Conservation (phyloP, 2,113 vertebrate genomes). For the Hippopotamus amphibius region DNA sequence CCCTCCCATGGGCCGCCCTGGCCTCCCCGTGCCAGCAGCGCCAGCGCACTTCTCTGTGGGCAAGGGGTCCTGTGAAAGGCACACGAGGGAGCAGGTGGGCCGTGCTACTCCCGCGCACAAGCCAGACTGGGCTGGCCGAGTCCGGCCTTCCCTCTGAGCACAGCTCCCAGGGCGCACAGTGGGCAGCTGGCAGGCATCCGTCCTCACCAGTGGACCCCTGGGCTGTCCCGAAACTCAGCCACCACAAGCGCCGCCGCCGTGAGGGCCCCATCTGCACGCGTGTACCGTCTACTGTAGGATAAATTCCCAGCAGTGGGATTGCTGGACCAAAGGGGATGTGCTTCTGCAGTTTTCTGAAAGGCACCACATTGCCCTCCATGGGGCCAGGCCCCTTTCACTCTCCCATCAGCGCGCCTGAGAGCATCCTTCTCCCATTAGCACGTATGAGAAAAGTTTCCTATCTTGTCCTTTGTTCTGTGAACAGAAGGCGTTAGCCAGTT, state of each 20-base stretch:
- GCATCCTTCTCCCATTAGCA: neutral
- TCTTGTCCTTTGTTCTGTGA: neutral
- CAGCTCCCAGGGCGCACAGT: fast-evolving
- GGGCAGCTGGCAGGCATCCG: no score
- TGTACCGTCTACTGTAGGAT: neutral
- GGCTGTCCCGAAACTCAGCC: neutral
- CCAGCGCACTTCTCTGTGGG: neutral
- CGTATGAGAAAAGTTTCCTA: neutral
- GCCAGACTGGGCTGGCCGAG: neutral
- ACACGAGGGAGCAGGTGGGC: neutral
- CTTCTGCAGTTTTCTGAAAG: neutral
- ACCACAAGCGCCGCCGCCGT: neutral
- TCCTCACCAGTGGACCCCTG: neutral
- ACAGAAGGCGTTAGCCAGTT: neutral
- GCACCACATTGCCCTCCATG: neutral
- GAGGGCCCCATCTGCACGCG: neutral
- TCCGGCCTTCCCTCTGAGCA: neutral
- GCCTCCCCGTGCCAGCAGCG: neutral
- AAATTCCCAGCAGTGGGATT: fast-evolving
- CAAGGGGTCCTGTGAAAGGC: neutral
- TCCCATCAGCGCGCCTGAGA: neutral
- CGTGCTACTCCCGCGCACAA: fast-evolving
- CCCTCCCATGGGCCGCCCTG: neutral
- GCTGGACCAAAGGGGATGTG: neutral
- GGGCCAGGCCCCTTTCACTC: neutral